Percentiles rank a stretch among this genome's conserved stretches.
Evolutionary conservation across 2,888 invertebrate genomes (phyloP).

Genomic region (Erebia ligea): DNA sequence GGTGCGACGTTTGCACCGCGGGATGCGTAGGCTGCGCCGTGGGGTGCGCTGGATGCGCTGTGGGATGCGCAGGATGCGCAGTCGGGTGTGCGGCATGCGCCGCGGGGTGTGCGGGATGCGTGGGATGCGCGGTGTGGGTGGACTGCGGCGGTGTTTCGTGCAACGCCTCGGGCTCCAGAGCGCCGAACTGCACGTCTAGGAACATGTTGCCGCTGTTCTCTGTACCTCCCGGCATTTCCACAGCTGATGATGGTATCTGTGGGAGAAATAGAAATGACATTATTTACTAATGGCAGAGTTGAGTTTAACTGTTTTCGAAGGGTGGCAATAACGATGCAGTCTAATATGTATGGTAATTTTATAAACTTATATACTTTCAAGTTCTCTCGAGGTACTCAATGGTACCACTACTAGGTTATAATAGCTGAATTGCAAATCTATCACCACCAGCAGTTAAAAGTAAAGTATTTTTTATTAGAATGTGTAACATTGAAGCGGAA

Average conservation of each 20-base stretch:
- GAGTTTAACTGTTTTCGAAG: no score
- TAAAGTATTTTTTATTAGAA: no score
- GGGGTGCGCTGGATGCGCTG: slow-evolving; percentile 2
- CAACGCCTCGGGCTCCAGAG: slow-evolving; percentile 84
- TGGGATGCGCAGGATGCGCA: slow-evolving; percentile 58
- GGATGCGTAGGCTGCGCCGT: slow-evolving; percentile 59
- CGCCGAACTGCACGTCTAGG: slow-evolving; percentile 97
- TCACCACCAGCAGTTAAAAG: no score
- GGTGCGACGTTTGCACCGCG: slow-evolving; percentile 2
- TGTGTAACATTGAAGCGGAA: no score
- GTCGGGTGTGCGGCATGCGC: slow-evolving; percentile 25
- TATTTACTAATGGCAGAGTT: background rate
- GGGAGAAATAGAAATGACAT: background rate
- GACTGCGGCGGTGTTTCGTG: slow-evolving; percentile 42
- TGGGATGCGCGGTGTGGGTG: slow-evolving; percentile 81
- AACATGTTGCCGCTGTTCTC: slow-evolving; percentile 88
- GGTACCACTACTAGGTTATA: no score
- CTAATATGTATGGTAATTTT: no score
- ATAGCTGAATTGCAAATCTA: no score
- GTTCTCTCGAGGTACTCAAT: no score
- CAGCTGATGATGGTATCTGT: slow-evolving; percentile 96
- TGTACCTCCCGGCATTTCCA: slow-evolving; percentile 97
- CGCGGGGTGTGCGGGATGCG: slow-evolving; percentile 26
- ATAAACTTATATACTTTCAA: no score
- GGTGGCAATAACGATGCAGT: no score